phyloP scores from a whole-genome alignment of 2,888 invertebrate species.

The Sinhomidia bicolor region DNA sequence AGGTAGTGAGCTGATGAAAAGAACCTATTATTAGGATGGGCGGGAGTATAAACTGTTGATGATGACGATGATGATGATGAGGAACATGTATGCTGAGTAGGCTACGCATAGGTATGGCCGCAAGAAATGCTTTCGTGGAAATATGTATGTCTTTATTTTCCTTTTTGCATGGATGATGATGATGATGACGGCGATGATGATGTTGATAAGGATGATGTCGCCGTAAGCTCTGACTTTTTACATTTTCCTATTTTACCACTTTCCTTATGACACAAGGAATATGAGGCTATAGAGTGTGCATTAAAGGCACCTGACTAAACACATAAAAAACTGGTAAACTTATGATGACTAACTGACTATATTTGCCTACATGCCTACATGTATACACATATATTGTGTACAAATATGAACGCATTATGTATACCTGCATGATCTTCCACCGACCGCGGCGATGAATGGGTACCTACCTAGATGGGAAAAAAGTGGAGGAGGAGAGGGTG shows the following conservation, averaged over 20 bases:
- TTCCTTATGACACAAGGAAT: not conserved
- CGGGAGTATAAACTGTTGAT: not conserved
- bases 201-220: conserved; percentile 49
- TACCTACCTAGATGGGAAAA: not conserved
- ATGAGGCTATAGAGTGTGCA: not conserved
- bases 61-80: no score
- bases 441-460: not conserved
- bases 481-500: no score
- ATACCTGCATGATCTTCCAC: not conserved
- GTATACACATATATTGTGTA: not conserved
- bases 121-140: not conserved
- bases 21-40: conserved; percentile 35
- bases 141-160: conserved; percentile 10
- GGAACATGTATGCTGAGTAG: not conserved
- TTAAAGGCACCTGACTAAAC: not conserved
- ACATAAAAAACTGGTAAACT: not conserved
- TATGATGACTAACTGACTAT: not conserved
- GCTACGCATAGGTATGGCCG: not conserved
- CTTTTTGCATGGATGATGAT: not conserved
- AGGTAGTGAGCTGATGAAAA: conserved; percentile 56
- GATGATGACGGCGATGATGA: conserved; percentile 37
- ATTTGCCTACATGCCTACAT: no score
- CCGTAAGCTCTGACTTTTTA: conserved; percentile 61
- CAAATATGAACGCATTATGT: not conserved
- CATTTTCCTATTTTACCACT: not conserved